These are phyloP conservation scores for Lerista edwardsae DNA, from an alignment of 2,797 vertebrate species.

Conservation along the genomic window DNA sequence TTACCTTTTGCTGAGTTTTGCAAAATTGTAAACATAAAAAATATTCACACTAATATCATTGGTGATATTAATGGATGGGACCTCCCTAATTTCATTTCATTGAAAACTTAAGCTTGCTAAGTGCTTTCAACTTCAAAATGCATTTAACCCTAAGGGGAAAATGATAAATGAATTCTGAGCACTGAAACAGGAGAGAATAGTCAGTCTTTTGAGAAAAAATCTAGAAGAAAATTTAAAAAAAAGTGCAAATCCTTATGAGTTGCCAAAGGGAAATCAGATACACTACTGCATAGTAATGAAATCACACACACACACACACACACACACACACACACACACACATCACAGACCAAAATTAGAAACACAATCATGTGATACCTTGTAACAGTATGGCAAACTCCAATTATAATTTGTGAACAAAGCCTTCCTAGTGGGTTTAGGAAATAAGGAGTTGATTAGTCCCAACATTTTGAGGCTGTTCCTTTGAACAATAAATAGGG, in stretches of 20 bases:
- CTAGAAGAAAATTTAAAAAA: slow-evolving; percentile 13
- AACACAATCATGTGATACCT: neutral
- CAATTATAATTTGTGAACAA: neutral
- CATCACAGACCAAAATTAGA: neutral
- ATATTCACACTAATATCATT: neutral
- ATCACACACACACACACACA: neutral
- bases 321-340: neutral
- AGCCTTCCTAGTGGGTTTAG: neutral
- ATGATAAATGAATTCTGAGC: neutral
- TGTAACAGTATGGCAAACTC: neutral
- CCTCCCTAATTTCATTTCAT: neutral
- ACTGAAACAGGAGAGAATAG: neutral
- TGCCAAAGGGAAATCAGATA: neutral
- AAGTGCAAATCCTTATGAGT: neutral
- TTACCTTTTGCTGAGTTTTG: neutral
- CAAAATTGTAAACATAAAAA: neutral
- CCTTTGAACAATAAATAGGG: neutral
- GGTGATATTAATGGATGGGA: neutral
- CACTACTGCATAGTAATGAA: neutral
- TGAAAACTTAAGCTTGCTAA: neutral
- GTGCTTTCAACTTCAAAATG: neutral
- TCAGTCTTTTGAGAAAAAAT: neutral
- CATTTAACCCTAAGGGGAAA: neutral
- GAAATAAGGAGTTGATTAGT: neutral
- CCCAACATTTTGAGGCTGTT: neutral